Conservation (phyloP, 2,113 vertebrate genomes). For the Canis aureus region DNA sequence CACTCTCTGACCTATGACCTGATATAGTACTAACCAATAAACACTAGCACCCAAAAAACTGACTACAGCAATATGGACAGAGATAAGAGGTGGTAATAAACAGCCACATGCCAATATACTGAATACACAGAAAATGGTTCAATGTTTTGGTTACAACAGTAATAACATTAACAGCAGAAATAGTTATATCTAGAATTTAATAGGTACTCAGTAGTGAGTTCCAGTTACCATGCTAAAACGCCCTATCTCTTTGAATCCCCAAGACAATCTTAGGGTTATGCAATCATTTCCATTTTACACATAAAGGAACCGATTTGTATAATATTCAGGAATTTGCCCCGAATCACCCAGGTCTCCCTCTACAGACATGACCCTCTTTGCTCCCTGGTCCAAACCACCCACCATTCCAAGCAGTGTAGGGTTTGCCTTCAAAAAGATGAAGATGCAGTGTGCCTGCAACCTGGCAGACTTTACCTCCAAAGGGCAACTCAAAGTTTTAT, state of each 20-base stretch:
- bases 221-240: background rate
- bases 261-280: background rate
- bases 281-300: background rate
- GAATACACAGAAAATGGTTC: background rate
- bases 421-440: background rate
- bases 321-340: background rate
- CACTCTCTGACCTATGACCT: background rate
- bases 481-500: conserved; percentile 9
- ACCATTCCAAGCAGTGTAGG: background rate
- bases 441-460: background rate
- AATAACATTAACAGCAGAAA: background rate
- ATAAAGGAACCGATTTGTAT: background rate
- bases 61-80: background rate
- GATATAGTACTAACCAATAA: background rate
- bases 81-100: background rate
- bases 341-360: background rate
- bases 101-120: background rate
- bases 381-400: background rate
- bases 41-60: background rate
- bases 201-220: background rate
- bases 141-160: background rate
- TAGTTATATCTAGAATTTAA: background rate
- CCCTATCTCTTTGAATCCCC: background rate
- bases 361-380: background rate
- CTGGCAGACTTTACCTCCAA: background rate